phyloP scores from a whole-genome alignment of 2,888 invertebrate genomes.

The Protophormia terraenovae region DNA sequence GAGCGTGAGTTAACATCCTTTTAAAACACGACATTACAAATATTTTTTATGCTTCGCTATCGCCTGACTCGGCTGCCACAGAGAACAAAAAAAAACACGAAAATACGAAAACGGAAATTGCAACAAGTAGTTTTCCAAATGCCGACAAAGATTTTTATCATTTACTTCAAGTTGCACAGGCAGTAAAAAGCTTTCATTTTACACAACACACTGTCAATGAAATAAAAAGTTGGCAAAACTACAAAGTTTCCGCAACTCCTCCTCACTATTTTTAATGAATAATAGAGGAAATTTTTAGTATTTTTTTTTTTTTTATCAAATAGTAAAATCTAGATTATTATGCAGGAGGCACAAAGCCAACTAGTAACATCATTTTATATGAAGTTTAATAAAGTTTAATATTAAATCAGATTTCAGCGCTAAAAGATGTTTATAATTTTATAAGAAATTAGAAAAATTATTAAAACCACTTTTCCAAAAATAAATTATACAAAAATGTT shows the following conservation, averaged over 20 bases:
- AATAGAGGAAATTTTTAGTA: not conserved
- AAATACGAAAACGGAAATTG: constrained; percentile 53
- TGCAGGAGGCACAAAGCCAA: not conserved
- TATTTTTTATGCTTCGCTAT: not conserved
- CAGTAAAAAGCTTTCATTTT: constrained; percentile 28
- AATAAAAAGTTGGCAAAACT: constrained; percentile 19
- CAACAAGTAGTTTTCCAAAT: constrained; percentile 70
- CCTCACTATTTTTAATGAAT: not conserved
- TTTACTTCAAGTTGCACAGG: constrained; percentile 22
- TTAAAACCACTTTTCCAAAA: too few species aligned
- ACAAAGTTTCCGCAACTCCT: constrained; percentile 2
- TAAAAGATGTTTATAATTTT: too few species aligned
- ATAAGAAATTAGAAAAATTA: too few species aligned
- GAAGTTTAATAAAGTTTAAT: not conserved
- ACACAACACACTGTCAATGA: constrained; percentile 16
- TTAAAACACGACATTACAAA: not conserved
- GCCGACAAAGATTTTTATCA: constrained; percentile 66
- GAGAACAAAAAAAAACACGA: not conserved
- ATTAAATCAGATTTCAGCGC: not conserved
- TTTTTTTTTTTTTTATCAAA: not conserved
- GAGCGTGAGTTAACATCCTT: not conserved
- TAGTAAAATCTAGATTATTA: not conserved
- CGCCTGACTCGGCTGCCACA: not conserved
- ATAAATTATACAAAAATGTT: too few species aligned
- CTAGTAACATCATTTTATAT: not conserved